phyloP scores from a whole-genome alignment of 1,140 invertebrate species.

The Nephotettix cincticeps region DNA sequence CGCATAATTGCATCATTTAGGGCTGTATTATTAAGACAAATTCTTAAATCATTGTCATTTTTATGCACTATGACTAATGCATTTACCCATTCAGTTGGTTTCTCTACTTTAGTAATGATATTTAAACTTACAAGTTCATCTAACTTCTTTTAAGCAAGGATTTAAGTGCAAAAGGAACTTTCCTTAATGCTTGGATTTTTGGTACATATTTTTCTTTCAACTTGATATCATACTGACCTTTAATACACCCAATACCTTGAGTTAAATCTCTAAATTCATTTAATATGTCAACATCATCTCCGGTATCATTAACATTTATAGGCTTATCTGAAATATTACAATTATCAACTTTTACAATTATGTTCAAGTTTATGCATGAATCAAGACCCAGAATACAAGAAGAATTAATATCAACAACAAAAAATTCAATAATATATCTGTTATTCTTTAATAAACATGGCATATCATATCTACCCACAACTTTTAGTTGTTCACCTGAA shows the following conservation, averaged over 20 bases:
- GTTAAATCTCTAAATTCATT: background rate
- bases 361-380: background rate
- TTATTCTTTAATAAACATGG: background rate
- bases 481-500: background rate
- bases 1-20: constrained; percentile 51
- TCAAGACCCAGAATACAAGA: background rate
- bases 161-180: background rate
- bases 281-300: too few relatives aligned
- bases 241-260: constrained; percentile 3
- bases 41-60: constrained; percentile 46
- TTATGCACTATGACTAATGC: constrained; percentile 49
- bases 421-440: background rate
- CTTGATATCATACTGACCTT: background rate
- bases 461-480: background rate
- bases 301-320: too few relatives aligned
- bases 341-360: background rate
- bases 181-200: background rate
- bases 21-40: constrained; percentile 53
- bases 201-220: background rate
- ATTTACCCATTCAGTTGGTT: constrained; percentile 50
- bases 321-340: background rate
- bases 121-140: constrained; percentile 35
- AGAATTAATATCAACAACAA: background rate
- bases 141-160: constrained; percentile 28
- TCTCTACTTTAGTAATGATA: constrained; percentile 43